phyloP scores from a whole-genome alignment of 2,113 vertebrate genomes.

The Camelus bactrianus region DNA sequence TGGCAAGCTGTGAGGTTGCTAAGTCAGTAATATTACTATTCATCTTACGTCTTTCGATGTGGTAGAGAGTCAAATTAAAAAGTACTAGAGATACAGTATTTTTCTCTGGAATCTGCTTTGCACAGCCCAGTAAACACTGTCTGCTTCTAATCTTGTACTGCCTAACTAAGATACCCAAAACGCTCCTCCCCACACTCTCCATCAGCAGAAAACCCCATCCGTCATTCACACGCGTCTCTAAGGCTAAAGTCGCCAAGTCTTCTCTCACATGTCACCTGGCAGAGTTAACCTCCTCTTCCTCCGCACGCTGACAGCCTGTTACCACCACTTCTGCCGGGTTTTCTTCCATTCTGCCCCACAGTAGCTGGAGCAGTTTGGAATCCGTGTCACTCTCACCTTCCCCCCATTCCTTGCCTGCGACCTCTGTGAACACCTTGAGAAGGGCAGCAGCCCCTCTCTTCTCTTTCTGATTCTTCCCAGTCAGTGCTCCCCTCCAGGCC shows the following conservation, averaged over 20 bases:
- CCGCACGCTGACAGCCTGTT: neutral
- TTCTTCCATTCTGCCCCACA: neutral
- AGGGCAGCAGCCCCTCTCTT: neutral
- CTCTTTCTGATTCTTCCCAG: neutral
- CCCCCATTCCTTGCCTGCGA: neutral
- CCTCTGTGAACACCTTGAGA: neutral
- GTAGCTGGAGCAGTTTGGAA: neutral
- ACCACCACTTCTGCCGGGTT: neutral
- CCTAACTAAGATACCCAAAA: neutral
- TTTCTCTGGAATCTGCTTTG: neutral
- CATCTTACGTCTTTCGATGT: neutral
- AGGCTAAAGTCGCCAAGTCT: neutral
- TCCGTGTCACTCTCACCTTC: neutral
- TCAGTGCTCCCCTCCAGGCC: neutral
- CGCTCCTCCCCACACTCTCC: neutral
- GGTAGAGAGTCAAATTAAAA: neutral
- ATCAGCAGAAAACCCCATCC: neutral
- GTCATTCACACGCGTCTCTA: neutral
- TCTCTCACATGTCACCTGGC: neutral
- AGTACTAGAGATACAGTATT: neutral
- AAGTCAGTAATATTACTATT: neutral
- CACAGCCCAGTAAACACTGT: neutral
- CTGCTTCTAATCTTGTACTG: neutral
- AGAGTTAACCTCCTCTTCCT: neutral
- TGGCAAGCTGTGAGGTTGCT: neutral